Evolutionary conservation across 2,888 invertebrate species (phyloP), one percentile per base, ranked within the genome.

Genomic region (Hemithea aestivaria): DNA sequence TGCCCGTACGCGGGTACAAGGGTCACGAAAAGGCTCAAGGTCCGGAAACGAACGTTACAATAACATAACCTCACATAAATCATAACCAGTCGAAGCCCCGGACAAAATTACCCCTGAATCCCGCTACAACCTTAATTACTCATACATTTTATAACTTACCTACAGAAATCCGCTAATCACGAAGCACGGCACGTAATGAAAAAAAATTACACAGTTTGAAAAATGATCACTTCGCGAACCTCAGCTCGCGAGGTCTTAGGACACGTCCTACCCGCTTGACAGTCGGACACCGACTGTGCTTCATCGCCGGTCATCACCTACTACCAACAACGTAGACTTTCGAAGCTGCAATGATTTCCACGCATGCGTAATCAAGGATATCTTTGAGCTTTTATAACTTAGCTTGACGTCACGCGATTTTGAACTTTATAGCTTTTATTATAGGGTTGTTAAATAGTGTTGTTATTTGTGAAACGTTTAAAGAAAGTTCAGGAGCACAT

Each of bases 341-440:
- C 66, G 65, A 65, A 74, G 73, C 83, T 84, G 84, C 84, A 84
- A 68, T 72, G 66, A 48, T 42, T 34, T 61, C 42, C 41, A 56
- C 84, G 84, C 84, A 72, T 73, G 85, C 85, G 82, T 60, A 37
- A 47, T 74, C 72, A 77, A 73, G 69, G 68, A 71, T 57, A 70
- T 62, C 64, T 64, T 56, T 59, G 40, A 50, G 30, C 26, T 35
- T 35, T 37, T 33, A 33, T 23, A 37, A 39, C 34, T 42, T 41
- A 40, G 66, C 67, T 66, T 63, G 63, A 50, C 51, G 51, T 43
- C 46, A 47, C 30, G 16, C 51, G 31, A 71, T 53, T 62, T 43
- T 62, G 28, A 56, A 52, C 51, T 46, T 55, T 76, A 56, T 31
- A 5, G 8, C 10, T 1, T 25, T n/a, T 21, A 7, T 7, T 2